A percentile compares a stretch with the other conserved stretches of the same genome.
phyloP scores from a whole-genome alignment of 1,140 invertebrate genomes.

The Aphaenogaster ashmeadi region DNA sequence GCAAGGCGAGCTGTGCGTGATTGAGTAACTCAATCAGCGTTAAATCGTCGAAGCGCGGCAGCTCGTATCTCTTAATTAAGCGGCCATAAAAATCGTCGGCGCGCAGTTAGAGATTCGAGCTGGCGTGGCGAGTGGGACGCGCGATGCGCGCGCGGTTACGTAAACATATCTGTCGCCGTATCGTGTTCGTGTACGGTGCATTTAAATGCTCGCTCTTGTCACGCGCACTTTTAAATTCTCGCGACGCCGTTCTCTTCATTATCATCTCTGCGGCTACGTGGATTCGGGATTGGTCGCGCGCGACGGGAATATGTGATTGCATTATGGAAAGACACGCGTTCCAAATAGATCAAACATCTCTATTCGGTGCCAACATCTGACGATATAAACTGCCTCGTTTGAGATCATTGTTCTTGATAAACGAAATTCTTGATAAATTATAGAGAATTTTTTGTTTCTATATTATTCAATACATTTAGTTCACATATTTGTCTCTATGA shows the following conservation, averaged over 20 bases:
- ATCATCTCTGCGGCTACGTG: conserved; percentile 48
- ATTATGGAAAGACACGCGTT: conserved; percentile 19
- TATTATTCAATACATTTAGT: not conserved
- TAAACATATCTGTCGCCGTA: conserved; percentile 5
- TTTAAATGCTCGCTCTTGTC: conserved; percentile 46
- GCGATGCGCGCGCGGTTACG: conserved; percentile 33
- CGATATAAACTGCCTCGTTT: not conserved
- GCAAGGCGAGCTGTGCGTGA: not conserved
- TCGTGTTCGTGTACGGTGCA: conserved; percentile 9
- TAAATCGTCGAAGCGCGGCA: conserved; percentile 47
- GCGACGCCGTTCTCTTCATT: conserved; percentile 32
- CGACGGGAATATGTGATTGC: conserved; percentile 61
- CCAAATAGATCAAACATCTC: conserved; percentile 20
- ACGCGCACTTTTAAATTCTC: conserved; percentile 60
- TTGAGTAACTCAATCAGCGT: conserved; percentile 64
- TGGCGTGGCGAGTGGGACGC: not conserved
- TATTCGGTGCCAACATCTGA: not conserved
- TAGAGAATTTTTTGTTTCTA: not conserved
- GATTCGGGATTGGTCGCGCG: conserved; percentile 40
- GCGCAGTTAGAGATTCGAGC: conserved; percentile 32
- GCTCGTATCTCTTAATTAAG: conserved; percentile 61
- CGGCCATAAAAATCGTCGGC: conserved; percentile 53
- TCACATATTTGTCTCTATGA: not conserved
- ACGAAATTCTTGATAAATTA: not conserved
- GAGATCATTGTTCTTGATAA: not conserved